Evolutionary conservation across 1,140 invertebrate genomes (phyloP).

Genomic region (Contarinia nasturtii): DNA sequence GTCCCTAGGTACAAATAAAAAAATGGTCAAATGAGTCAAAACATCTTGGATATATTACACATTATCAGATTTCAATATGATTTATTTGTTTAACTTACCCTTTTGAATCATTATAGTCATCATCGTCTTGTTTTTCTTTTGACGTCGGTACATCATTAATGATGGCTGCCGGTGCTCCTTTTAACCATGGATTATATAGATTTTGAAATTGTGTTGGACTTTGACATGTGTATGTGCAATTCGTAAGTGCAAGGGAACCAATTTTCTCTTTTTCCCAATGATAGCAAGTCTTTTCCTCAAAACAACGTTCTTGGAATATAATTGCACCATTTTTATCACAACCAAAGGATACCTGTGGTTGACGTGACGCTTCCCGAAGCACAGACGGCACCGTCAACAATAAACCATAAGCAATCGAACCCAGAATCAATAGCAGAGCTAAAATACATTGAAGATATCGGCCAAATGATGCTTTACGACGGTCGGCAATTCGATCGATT

Average conservation of each 20-base stretch:
- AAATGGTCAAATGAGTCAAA: too few relatives aligned
- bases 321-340: constrained; percentile 42
- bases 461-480: constrained; percentile 16
- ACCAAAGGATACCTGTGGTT: constrained; percentile 41
- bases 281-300: constrained; percentile 35
- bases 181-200: constrained; percentile 15
- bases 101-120: constrained; percentile 15
- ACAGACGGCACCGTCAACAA: constrained; percentile 43
- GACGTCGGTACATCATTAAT: constrained; percentile 8
- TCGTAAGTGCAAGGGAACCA: constrained; percentile 28
- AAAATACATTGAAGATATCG: constrained; percentile 39
- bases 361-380: constrained; percentile 29
- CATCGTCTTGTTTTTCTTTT: constrained; percentile 18
- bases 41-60: too few relatives aligned
- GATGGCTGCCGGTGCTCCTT: constrained; percentile 8
- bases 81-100: background rate
- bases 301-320: constrained; percentile 47
- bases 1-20: background rate
- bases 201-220: constrained; percentile 20
- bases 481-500: constrained; percentile 39
- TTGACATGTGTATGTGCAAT: constrained; percentile 37
- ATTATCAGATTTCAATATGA: too few relatives aligned
- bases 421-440: constrained; percentile 39
- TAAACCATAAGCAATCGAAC: constrained; percentile 42
- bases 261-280: constrained; percentile 36